phyloP scores from a whole-genome alignment of 2,113 vertebrate genomes.

The Pluvialis apricaria region DNA sequence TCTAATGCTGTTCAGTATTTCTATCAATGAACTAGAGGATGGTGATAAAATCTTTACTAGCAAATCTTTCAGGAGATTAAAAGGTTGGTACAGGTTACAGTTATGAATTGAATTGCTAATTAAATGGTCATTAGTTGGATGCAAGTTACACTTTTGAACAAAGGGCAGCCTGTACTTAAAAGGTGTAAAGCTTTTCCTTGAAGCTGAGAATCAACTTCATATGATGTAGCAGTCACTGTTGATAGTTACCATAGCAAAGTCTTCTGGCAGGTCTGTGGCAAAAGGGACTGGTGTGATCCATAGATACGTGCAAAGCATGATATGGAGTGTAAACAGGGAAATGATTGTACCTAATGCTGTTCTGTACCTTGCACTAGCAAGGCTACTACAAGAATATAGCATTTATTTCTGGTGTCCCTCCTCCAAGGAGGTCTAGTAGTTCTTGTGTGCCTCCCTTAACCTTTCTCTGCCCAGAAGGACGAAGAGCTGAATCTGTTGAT shows the following conservation, averaged over 20 bases:
- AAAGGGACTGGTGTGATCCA: background rate
- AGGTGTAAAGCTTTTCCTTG: background rate
- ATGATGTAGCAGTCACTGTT: background rate
- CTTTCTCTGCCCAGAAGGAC: background rate
- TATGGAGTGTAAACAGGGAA: background rate
- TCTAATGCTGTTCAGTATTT: background rate
- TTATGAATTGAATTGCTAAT: background rate
- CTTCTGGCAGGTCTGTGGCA: background rate
- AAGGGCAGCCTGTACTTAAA: background rate
- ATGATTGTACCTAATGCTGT: background rate
- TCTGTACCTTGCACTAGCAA: background rate
- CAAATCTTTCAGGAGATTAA: background rate
- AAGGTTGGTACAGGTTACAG: background rate
- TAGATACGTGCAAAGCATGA: accelerated
- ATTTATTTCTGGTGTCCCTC: background rate
- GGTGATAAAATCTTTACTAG: background rate
- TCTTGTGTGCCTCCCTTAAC: background rate
- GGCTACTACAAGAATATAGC: background rate
- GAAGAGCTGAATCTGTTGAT: background rate
- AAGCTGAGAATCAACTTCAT: background rate
- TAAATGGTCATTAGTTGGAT: background rate
- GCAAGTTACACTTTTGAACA: background rate
- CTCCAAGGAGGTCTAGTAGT: background rate
- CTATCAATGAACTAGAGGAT: background rate
- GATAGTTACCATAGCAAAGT: background rate